phyloP scores from a whole-genome alignment of 2,888 invertebrate species.

The Cremastinae sp. region DNA sequence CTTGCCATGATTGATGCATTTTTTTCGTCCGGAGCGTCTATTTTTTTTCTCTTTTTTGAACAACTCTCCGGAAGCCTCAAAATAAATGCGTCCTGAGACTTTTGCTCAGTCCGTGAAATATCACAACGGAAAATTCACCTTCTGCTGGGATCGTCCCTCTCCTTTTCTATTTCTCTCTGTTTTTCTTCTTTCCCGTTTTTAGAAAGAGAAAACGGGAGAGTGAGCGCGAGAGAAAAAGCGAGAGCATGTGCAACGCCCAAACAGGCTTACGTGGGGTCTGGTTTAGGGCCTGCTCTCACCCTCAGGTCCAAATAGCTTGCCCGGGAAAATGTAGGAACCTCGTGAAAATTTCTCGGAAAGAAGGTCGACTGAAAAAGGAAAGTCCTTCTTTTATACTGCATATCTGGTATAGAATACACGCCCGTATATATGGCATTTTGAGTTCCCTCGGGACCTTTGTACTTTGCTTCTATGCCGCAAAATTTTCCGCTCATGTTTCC shows the following conservation, averaged over 20 bases:
- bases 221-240: neutral
- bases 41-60: slow-evolving; percentile 11
- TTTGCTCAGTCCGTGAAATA: slow-evolving; percentile 18
- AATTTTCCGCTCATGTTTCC: slow-evolving; percentile 36
- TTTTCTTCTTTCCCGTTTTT: neutral
- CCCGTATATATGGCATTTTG: slow-evolving; percentile 11
- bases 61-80: slow-evolving; percentile 45
- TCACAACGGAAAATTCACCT: slow-evolving; percentile 33
- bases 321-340: slow-evolving; percentile 35
- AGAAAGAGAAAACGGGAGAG: no score
- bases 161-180: slow-evolving; percentile 21
- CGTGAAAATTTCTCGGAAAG: slow-evolving; percentile 56
- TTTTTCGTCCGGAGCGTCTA: slow-evolving; percentile 19
- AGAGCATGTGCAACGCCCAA: slow-evolving; percentile 38
- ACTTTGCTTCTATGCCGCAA: slow-evolving; percentile 37
- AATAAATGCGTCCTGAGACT: slow-evolving; percentile 29
- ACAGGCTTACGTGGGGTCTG: slow-evolving; percentile 46
- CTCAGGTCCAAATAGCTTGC: slow-evolving; percentile 11
- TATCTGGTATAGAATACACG: slow-evolving; percentile 16
- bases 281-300: slow-evolving; percentile 36
- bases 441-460: slow-evolving; percentile 43
- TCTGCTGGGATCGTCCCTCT: slow-evolving; percentile 9
- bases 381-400: slow-evolving; percentile 32
- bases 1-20: slow-evolving; percentile 57
- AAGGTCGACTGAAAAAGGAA: slow-evolving; percentile 29